Evolutionary conservation across 2,797 vertebrate species (phyloP).

Genomic region (Botia almorhae): DNA sequence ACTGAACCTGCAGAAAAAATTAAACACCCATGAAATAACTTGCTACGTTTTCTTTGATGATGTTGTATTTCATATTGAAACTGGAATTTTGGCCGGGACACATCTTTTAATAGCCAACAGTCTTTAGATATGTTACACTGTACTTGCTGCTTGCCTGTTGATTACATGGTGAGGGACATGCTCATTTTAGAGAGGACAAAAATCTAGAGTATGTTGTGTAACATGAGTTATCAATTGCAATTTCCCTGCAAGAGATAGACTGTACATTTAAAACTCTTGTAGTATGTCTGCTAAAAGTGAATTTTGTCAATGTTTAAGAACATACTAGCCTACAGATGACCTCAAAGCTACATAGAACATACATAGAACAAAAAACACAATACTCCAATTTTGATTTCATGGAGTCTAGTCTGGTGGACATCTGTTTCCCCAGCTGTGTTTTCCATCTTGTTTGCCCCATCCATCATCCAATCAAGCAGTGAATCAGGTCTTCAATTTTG

Average conservation of each 20-base stretch:
- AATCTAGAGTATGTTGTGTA: background rate
- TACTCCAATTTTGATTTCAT: background rate
- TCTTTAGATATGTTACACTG: no score
- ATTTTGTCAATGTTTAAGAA: background rate
- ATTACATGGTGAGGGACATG: background rate
- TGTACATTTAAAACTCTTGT: background rate
- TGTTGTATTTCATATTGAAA: no score
- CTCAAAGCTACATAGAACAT: background rate
- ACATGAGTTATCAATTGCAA: background rate
- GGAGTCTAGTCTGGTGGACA: slow-evolving; percentile 11
- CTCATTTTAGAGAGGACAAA: background rate
- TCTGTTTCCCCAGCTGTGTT: background rate
- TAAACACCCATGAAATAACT: no score
- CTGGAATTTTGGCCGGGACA: no score
- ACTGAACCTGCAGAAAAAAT: no score
- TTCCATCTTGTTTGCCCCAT: slow-evolving; percentile 20
- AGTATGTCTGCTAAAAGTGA: background rate
- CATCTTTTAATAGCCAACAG: no score
- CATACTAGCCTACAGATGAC: background rate
- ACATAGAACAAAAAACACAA: background rate
- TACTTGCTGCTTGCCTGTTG: background rate
- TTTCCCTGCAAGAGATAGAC: background rate
- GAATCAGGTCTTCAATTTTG: slow-evolving; percentile 6
- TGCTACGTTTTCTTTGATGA: no score
- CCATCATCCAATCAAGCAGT: slow-evolving; percentile 28